Evolutionary conservation across 2,888 invertebrate species (phyloP).

Genomic region (Lasius fuliginosus): DNA sequence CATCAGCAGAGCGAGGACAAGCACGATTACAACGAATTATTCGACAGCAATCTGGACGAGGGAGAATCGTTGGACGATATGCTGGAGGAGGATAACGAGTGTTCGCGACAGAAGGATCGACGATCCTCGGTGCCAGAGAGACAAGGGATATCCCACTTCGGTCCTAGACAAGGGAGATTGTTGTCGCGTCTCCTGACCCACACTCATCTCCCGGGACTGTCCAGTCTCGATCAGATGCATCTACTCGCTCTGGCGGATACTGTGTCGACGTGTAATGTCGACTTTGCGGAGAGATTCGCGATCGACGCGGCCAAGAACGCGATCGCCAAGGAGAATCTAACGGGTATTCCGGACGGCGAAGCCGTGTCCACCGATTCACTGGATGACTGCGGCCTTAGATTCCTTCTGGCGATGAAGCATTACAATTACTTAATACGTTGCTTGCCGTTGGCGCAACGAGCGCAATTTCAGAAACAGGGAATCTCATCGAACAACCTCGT

Average conservation of each 20-base stretch:
- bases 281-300: conserved; percentile 94
- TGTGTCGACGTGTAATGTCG: conserved; percentile 96
- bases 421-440: conserved; percentile 98
- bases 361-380: conserved; percentile 92
- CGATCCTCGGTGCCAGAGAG: conserved; percentile 91
- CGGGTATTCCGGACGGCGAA: conserved; percentile 88
- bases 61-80: conserved; percentile 95
- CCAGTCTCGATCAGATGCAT: conserved; percentile 99
- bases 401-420: conserved; percentile 98
- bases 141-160: conserved; percentile 94
- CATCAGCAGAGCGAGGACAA: conserved; percentile 85
- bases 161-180: conserved; percentile 94
- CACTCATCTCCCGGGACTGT: conserved; percentile 97
- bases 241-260: conserved; percentile 99
- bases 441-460: conserved; percentile 95
- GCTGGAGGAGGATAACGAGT: conserved; percentile 91
- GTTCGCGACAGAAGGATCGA: conserved; percentile 88
- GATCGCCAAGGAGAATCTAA: conserved; percentile 89
- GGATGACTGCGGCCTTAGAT: conserved; percentile 99
- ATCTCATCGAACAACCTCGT: conserved; percentile 96
- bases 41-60: conserved; percentile 92
- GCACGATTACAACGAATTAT: conserved; percentile 96
- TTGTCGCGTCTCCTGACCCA: conserved; percentile 97
- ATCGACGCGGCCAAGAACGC: conserved; percentile 90
- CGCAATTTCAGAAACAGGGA: conserved; percentile 94